phyloP scores from a whole-genome alignment of 1,140 invertebrate species.

The Pomacea maculata region DNA sequence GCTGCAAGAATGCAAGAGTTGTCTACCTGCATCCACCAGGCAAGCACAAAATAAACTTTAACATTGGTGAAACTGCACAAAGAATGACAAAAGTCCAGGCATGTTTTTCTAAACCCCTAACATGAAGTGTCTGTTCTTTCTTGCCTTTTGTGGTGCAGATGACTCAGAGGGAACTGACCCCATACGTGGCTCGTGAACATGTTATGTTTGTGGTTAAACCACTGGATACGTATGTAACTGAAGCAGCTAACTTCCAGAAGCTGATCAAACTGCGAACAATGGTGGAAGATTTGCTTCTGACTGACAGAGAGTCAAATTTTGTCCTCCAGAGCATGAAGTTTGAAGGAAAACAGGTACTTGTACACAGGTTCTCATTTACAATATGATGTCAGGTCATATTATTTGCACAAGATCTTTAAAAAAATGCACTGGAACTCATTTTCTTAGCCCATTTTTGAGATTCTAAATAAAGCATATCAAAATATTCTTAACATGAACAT shows the following conservation, averaged over 20 bases:
- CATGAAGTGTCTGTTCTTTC: no score
- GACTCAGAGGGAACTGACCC: not conserved
- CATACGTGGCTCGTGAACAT: conserved; percentile 3
- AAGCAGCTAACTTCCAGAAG: conserved; percentile 1
- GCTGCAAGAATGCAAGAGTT: conserved; percentile 13
- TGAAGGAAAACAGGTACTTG: conserved; percentile 19
- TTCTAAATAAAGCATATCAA: no score
- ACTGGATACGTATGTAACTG: conserved; percentile 3
- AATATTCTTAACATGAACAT: not conserved
- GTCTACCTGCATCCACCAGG: conserved; percentile 4
- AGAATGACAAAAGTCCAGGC: no score
- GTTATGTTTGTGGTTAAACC: conserved; percentile 14
- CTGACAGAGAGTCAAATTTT: not conserved
- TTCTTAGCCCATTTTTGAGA: not conserved
- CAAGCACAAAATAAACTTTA: not conserved
- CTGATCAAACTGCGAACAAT: not conserved
- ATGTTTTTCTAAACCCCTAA: no score
- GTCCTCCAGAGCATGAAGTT: conserved; percentile 17
- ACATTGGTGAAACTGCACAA: no score
- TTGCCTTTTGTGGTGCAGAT: conserved; percentile 1
- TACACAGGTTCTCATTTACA: not conserved
- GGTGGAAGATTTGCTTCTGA: conserved; percentile 7
- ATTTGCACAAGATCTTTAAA: not conserved
- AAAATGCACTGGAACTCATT: not conserved
- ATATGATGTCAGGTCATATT: not conserved